Conservation (phyloP, 2,888 invertebrate genomes). For the Protophormia terraenovae region DNA sequence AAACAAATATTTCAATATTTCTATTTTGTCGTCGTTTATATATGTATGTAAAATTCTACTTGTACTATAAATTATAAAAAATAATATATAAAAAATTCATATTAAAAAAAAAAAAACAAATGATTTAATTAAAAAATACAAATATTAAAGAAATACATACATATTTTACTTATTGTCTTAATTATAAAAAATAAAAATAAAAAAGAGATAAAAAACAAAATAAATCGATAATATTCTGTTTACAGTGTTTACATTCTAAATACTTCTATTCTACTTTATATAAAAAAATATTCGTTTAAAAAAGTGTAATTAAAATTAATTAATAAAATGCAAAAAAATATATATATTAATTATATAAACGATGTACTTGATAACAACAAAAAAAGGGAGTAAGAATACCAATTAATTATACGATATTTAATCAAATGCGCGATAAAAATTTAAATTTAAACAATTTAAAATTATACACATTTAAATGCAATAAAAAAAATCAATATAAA, state of each 20-base stretch:
- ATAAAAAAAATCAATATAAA: slow-evolving; percentile 48
- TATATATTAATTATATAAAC: slow-evolving; percentile 39
- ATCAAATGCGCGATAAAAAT: slow-evolving; percentile 53
- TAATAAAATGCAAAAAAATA: slow-evolving; percentile 23
- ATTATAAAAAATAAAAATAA: slow-evolving; percentile 23
- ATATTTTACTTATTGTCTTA: slow-evolving; percentile 61
- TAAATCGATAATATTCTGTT: slow-evolving; percentile 51
- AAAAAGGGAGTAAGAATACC: slow-evolving; percentile 49
- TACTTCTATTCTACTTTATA: slow-evolving; percentile 51
- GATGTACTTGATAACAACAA: slow-evolving; percentile 59
- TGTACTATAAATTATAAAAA: slow-evolving; percentile 38
- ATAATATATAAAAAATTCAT: background rate
- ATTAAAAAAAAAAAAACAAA: background rate
- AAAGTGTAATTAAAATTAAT: slow-evolving; percentile 57
- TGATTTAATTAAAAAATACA: slow-evolving; percentile 28
- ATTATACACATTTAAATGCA: slow-evolving; percentile 59
- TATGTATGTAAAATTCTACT: slow-evolving; percentile 35
- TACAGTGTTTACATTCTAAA: slow-evolving; percentile 65
- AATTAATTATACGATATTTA: slow-evolving; percentile 47
- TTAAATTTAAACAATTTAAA: slow-evolving; percentile 60
- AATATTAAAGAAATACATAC: slow-evolving; percentile 28
- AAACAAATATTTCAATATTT: slow-evolving; percentile 45
- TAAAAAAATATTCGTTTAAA: slow-evolving; percentile 32
- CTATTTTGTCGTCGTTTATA: slow-evolving; percentile 68
- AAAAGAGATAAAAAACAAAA: background rate